These are phyloP conservation scores for Hyposmocoma kahamanoa DNA, from an alignment of 1,140 invertebrate genomes.

Conservation along the genomic window DNA sequence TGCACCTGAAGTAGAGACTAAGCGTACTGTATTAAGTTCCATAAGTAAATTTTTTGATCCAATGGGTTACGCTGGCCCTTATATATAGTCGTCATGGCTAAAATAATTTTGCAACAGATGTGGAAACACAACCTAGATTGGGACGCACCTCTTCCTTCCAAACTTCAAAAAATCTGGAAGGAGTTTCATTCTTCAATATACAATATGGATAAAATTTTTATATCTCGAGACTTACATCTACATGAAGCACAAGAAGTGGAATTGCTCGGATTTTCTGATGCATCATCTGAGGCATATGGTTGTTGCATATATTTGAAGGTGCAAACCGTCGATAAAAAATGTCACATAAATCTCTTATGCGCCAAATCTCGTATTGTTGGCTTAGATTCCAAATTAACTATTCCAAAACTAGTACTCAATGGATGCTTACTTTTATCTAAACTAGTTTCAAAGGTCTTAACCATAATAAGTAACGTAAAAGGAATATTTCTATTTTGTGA, in stretches of 20 bases:
- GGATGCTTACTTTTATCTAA: conserved; percentile 4
- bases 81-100: conserved; percentile 16
- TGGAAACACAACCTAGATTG: conserved; percentile 18
- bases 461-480: neutral
- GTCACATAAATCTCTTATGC: neutral
- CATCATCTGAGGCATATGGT: conserved; percentile 1
- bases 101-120: conserved; percentile 19
- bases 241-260: neutral
- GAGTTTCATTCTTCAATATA: neutral
- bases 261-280: conserved; percentile 7
- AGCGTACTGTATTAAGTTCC: conserved; percentile 18
- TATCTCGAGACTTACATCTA: neutral
- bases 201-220: neutral
- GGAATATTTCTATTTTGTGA: conserved; percentile 4
- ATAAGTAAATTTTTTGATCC: conserved; percentile 25
- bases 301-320: conserved; percentile 6
- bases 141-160: conserved; percentile 5
- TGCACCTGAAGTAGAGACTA: conserved; percentile 7
- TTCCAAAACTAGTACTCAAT: conserved; percentile 9
- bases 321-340: neutral
- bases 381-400: conserved; percentile 3
- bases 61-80: conserved; percentile 19
- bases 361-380: conserved; percentile 3
- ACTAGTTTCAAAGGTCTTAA: conserved; percentile 1
- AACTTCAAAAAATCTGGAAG: neutral